Base-by-base conservation (phyloP, 23 tunicate species). In the Phallusia fumigata region DNA sequence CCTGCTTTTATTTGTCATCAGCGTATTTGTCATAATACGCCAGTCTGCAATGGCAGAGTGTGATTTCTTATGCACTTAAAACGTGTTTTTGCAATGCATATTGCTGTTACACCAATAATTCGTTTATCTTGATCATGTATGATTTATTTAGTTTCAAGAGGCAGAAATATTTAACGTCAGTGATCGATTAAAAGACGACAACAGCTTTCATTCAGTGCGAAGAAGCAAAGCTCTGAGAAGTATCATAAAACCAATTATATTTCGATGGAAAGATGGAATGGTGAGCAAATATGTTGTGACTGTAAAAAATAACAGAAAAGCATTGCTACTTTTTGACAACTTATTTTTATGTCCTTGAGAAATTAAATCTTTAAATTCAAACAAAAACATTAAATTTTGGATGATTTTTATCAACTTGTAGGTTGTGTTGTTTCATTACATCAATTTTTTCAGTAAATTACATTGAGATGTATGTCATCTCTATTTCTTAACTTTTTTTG, bases 81-180 rank as follows among this genome's bases (percentile, higher is more conserved):
- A n/a, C n/a, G n/a, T n/a, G n/a, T n/a, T n/a, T n/a, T n/a, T n/a
- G n/a, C n/a, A n/a, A n/a, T n/a, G n/a, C n/a, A n/a, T n/a, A n/a
- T n/a, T n/a, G n/a, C n/a, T n/a, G n/a, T n/a, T n/a, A n/a, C n/a
- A n/a, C n/a, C n/a, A n/a, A n/a, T n/a, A n/a, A n/a, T n/a, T n/a
- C n/a, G n/a, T n/a, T n/a, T n/a, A n/a, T n/a, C n/a, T n/a, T n/a
- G n/a, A n/a, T n/a, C n/a, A n/a, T n/a, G n/a, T n/a, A n/a, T n/a
- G n/a, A n/a, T n/a, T n/a, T n/a, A n/a, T n/a, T 64, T 69, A 94
- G 98, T 94, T 94, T 83, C 83, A 86, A 81, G 98, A 92, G 53
- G 91, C 91, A 21, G 98, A 94, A 64, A 88, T 94, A n/a, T 94
- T 89, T 86, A 94, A 94, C 79, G 95, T 94, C 33, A 89, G 94